Evolutionary conservation across 2,797 vertebrate genomes (phyloP), one percentile per base, ranked within the genome.

Genomic region (Urophycis tenuis): DNA sequence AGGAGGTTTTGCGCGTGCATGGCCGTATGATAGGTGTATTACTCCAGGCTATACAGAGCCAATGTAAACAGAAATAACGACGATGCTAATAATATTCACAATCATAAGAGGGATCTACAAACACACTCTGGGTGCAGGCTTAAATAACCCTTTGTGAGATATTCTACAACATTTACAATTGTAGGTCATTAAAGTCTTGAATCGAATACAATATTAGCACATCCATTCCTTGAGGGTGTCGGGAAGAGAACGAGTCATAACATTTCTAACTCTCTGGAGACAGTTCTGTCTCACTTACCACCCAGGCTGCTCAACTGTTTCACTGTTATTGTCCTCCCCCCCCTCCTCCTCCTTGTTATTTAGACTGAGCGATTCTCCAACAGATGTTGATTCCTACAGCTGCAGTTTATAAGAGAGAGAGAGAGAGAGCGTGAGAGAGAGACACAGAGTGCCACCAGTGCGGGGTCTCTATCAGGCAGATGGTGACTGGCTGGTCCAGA

Each of bases 311-410:
- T 67, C 80, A 60, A 67, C 80, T 72, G 53, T 60, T 60, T 9
- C 53, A 60, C 72, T 84, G 82, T 72, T 35, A 22, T 35, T 34
- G 19, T 71, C 69, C 72, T 30, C 14, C 64, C 32, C 39, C 74
- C 69, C 69, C 72, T 30, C 14, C 64, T 34, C 39, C 74, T 74
- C 39, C 71, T 75, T 86, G 79, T 84, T 90, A 77, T 86, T 87
- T 87, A 79, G 82, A 82, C 76, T 67, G 70, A 84, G 78, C 85
- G 80, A 80, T 67, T 90, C 87, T 86, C 73, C 79, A 78, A 80
- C 91, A 92, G 90, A 89, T 92, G 91, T 89, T 86, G 86, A 83
- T 83, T 84, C 84, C 83, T 84, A 88, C 88, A 83, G 86, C 87
- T 88, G 87, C 80, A 79, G 89, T 88, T 90, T 79, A 89, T 75